Evolutionary conservation across 2,113 vertebrate genomes (phyloP), one percentile per base, ranked within the genome.

Genomic region (Laterallus jamaicensis): DNA sequence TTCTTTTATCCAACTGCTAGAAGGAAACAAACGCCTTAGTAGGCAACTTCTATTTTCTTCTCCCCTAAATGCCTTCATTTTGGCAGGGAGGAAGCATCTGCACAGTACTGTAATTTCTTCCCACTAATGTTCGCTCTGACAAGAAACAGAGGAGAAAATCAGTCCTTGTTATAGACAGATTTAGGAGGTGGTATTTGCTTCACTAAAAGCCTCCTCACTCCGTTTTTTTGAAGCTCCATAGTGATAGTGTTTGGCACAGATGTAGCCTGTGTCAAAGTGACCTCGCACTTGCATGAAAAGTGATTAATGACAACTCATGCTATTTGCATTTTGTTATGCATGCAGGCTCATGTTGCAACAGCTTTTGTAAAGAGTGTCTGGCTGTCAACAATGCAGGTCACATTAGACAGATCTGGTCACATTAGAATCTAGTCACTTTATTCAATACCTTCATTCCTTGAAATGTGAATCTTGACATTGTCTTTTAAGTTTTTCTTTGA

Each of bases 31-130:
- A 95, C 13, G 21, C 47, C 84, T 94, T 92, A 85, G 56, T 87
- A 95, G 90, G 66, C 86, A 96, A 64, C 28, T 95, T 95, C 91
- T 92, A 86, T 90, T 96, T 97, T 96, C 67, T 56, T 59, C 52
- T 85, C 29, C 74, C 28, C 31, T 52, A 86, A 92, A 91, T 64
- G 75, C 86, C 44, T 97, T 88, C 68, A 67, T 87, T 93, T 97
- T 96, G 63, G 42, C 56, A 90, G 75, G 82, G 78, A 92, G 56
- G 89, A 96, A 88, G 82, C 91, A 96, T 82, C 80, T 87, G 80
- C 76, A 75, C 79, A 82, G 91, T 90, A 73, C 90, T 93, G 92
- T 92, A 91, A 94, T 95, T 95, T 88, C 70, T 93, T 91, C 88
- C 88, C 28, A n/a, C 92, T 88, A 83, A 96, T 94, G 96, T 94